A percentile compares a stretch with the other conserved stretches of the same genome.
Conservation (phyloP, 2,113 vertebrate species). For the Todiramphus chloris region DNA sequence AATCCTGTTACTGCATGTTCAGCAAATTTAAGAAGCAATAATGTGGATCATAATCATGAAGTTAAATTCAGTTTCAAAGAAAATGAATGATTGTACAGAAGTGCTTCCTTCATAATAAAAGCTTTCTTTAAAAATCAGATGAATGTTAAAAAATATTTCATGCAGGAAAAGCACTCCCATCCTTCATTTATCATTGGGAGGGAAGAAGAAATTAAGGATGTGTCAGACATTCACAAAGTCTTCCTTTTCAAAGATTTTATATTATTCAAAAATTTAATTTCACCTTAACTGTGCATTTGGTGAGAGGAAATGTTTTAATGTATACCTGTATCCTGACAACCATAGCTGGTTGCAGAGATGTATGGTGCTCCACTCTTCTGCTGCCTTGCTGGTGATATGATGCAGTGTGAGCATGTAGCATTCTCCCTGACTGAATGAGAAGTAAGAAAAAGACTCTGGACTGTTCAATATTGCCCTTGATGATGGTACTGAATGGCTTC, state of each 20-base stretch:
- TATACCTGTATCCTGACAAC: background rate
- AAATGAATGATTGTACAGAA: background rate
- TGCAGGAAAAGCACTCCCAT: background rate
- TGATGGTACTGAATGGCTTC: background rate
- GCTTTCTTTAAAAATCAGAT: background rate
- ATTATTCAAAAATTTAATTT: background rate
- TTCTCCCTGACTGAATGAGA: background rate
- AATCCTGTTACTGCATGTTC: background rate
- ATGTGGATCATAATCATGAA: background rate
- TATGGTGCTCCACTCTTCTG: background rate
- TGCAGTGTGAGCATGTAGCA: rapidly evolving
- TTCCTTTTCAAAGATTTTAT: background rate
- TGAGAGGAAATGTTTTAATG: background rate
- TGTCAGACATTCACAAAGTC: background rate
- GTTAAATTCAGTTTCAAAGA: background rate
- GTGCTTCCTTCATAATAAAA: background rate
- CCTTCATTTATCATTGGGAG: background rate
- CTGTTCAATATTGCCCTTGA: background rate
- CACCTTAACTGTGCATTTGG: background rate
- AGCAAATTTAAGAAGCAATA: background rate
- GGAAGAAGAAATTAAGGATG: background rate
- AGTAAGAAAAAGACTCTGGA: background rate
- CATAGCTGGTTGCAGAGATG: background rate
- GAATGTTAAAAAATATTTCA: background rate
- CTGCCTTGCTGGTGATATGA: rapidly evolving